Percentiles rank a stretch among this genome's conserved stretches.
These are phyloP conservation scores for Adelosebastes latens DNA, from an alignment of 2,797 vertebrate genomes.

Conservation along the genomic window DNA sequence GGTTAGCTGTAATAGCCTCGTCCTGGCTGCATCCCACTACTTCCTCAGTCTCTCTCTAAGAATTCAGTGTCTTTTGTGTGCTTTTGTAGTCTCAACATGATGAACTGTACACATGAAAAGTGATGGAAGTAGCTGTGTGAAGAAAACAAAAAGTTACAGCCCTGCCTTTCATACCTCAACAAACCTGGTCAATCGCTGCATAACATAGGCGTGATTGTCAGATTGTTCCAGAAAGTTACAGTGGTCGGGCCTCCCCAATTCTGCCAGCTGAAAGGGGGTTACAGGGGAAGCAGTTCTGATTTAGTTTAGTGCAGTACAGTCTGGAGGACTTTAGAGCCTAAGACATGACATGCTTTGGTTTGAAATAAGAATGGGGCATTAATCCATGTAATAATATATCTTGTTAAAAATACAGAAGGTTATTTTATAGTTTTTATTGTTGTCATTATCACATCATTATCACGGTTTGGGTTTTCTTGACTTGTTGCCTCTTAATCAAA, in stretches of 20 bases:
- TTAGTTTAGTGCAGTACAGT: background rate
- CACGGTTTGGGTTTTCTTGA: slow-evolving; percentile 21
- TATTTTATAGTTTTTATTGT: background rate
- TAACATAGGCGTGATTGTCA: too few species aligned
- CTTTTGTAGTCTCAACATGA: background rate
- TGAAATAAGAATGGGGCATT: background rate
- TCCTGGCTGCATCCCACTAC: too few species aligned
- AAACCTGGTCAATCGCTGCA: too few species aligned
- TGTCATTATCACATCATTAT: background rate
- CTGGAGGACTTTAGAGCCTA: background rate
- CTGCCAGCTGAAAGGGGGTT: too few species aligned
- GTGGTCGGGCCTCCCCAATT: background rate
- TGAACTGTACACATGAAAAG: background rate
- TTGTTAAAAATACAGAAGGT: background rate
- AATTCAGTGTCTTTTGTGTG: background rate
- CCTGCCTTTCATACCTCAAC: background rate
- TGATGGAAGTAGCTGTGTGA: background rate
- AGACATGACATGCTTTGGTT: background rate
- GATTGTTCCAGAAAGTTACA: background rate
- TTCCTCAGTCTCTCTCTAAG: too few species aligned
- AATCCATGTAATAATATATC: background rate
- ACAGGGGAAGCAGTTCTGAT: background rate
- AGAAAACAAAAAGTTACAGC: background rate
- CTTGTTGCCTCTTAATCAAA: slow-evolving; percentile 15
- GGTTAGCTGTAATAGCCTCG: too few species aligned